These are phyloP conservation scores for Macrophya alboannulata DNA, from an alignment of 2,888 invertebrate species.

Conservation along the genomic window DNA sequence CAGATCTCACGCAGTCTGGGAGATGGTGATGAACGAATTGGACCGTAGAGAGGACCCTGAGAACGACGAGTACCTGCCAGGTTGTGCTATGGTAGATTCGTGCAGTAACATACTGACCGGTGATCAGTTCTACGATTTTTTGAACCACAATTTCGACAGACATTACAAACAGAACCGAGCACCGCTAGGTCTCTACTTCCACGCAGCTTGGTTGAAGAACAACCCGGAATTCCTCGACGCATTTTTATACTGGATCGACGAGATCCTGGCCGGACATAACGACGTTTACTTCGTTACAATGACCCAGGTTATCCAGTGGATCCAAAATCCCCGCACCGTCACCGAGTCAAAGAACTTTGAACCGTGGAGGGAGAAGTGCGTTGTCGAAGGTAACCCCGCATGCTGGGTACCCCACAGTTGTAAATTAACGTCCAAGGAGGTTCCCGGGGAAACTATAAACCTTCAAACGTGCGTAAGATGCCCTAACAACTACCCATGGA, in stretches of 20 bases:
- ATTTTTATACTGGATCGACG: conserved; percentile 96
- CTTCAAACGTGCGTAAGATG: conserved; percentile 96
- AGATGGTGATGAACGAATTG: conserved; percentile 97
- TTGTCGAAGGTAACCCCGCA: conserved; percentile 90
- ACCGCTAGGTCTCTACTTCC: conserved; percentile 95
- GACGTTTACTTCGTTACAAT: conserved; percentile 97
- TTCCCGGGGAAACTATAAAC: conserved; percentile 96
- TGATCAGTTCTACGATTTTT: conserved; percentile 96
- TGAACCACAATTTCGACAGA: conserved; percentile 96
- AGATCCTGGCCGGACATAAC: conserved; percentile 91
- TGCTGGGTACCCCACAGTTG: conserved; percentile 96
- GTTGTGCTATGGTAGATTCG: conserved; percentile 97
- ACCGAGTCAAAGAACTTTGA: conserved; percentile 95
- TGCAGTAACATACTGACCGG: conserved; percentile 96
- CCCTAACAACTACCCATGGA: conserved; percentile 97
- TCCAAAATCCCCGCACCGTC: conserved; percentile 93
- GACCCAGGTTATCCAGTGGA: conserved; percentile 98
- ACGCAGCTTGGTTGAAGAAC: conserved; percentile 96
- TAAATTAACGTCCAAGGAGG: conserved; percentile 95
- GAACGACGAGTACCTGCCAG: conserved; percentile 94
- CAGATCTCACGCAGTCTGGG: conserved; percentile 94
- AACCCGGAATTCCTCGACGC: conserved; percentile 96
- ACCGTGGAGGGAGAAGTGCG: conserved; percentile 96
- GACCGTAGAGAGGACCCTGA: conserved; percentile 95
- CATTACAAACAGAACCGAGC: conserved; percentile 96